A percentile compares a stretch with the other conserved stretches of the same genome.
phyloP scores from a whole-genome alignment of 2,113 vertebrate genomes.

The Coracopsis vasa region DNA sequence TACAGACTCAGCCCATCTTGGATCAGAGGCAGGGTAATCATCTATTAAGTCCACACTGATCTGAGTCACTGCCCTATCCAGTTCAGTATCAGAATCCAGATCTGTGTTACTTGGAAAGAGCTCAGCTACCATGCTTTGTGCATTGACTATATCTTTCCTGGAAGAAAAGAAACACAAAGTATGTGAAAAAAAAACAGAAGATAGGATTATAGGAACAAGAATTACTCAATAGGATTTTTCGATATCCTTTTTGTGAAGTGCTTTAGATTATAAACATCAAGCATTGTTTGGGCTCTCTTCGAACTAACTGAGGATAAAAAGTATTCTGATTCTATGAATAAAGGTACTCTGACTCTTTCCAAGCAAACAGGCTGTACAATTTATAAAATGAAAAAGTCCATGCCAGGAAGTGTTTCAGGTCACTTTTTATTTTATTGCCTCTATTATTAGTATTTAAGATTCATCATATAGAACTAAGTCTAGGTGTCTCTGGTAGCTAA shows the following conservation, averaged over 20 bases:
- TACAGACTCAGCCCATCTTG: slow-evolving; percentile 95
- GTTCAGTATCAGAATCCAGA: slow-evolving; percentile 75
- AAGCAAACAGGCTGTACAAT: not conserved
- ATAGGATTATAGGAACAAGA: not conserved
- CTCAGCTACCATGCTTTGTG: slow-evolving; percentile 84
- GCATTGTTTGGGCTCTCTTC: not conserved
- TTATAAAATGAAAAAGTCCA: not conserved
- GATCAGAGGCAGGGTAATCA: slow-evolving; percentile 96
- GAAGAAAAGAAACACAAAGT: not conserved
- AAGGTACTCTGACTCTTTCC: not conserved
- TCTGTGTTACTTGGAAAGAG: slow-evolving; percentile 80
- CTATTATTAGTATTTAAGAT: not conserved
- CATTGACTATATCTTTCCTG: slow-evolving; percentile 86
- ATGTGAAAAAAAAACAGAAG: not conserved
- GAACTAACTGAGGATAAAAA: not conserved
- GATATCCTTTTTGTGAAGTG: not conserved
- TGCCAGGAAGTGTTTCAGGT: not conserved
- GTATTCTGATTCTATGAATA: not conserved
- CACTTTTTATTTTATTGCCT: not conserved
- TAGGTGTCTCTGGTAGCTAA: not conserved
- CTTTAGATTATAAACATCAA: not conserved
- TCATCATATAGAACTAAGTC: not conserved
- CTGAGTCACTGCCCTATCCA: slow-evolving; percentile 84
- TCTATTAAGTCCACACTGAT: slow-evolving; percentile 91
- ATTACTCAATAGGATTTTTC: not conserved